phyloP scores from a whole-genome alignment of 2,888 invertebrate genomes.

The Lasioglossum calceatum region DNA sequence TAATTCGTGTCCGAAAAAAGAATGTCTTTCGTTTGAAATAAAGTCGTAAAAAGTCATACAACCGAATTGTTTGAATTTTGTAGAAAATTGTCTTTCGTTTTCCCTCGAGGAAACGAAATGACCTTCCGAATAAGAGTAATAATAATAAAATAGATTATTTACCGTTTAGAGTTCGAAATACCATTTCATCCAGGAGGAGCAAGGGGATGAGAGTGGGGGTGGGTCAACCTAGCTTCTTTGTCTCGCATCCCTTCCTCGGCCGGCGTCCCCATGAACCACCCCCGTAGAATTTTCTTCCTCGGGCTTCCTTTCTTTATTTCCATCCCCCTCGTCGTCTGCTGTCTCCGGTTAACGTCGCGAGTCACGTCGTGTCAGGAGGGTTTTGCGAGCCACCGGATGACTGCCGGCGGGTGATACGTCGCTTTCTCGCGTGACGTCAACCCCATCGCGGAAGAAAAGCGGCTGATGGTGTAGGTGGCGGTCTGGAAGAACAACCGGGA shows the following conservation, averaged over 20 bases:
- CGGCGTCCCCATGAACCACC: slow-evolving; percentile 8
- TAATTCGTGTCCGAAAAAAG: no score
- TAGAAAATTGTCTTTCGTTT: no score
- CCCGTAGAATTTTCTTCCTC: slow-evolving; percentile 37
- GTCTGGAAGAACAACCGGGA: slow-evolving; percentile 12
- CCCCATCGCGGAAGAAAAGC: slow-evolving; percentile 64
- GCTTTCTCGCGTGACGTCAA: slow-evolving; percentile 77
- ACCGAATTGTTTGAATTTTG: no score
- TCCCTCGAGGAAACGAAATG: no score
- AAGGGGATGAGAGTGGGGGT: not conserved
- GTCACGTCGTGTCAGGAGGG: slow-evolving; percentile 81
- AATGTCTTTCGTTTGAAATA: no score
- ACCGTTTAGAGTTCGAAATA: not conserved
- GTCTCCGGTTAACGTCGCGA: slow-evolving; percentile 79
- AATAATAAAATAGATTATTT: not conserved
- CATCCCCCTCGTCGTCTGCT: slow-evolving; percentile 53
- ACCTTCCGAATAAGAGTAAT: no score
- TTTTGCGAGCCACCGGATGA: slow-evolving; percentile 78
- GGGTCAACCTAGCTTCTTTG: slow-evolving; percentile 46
- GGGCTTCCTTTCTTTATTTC: slow-evolving; percentile 54
- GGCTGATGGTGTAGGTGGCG: slow-evolving; percentile 43
- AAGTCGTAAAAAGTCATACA: no score
- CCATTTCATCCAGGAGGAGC: not conserved
- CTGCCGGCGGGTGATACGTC: slow-evolving; percentile 79
- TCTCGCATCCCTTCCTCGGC: slow-evolving; percentile 30